Evolutionary conservation across 92 coral and sea anemone genomes (phyloP).

Genomic region (Zoanthus gigantus): DNA sequence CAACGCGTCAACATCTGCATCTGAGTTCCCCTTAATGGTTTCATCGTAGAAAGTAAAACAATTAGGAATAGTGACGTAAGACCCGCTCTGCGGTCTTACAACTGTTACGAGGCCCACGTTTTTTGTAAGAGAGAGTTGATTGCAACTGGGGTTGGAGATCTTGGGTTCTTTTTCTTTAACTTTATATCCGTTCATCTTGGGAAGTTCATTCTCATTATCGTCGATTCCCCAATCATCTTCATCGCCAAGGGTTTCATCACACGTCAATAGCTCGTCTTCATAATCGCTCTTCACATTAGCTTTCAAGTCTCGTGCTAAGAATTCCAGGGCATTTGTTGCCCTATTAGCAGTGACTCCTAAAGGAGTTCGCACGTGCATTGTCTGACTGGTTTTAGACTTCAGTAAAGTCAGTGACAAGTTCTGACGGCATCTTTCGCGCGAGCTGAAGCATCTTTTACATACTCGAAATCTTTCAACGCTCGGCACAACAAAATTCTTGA

Average conservation of each 20-base stretch:
- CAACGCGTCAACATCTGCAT: constrained; percentile 45
- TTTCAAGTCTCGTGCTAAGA: constrained; percentile 79
- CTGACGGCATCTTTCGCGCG: constrained; percentile 90
- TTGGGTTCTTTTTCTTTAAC: constrained; percentile 47
- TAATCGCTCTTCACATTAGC: constrained; percentile 72
- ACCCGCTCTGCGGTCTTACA: constrained; percentile 69
- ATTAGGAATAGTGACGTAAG: constrained; percentile 68
- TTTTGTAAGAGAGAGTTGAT: constrained; percentile 43
- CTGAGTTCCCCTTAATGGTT: constrained; percentile 34
- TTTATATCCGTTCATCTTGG: constrained; percentile 52
- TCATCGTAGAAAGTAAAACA: constrained; percentile 84
- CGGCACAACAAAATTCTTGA: constrained; percentile 84
- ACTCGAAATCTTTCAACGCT: constrained; percentile 86
- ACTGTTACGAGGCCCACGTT: constrained; percentile 80
- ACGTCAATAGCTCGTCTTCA: constrained; percentile 73
- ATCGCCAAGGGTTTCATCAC: constrained; percentile 86
- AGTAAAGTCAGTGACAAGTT: constrained; percentile 88
- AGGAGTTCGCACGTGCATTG: constrained; percentile 87
- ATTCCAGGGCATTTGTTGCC: constrained; percentile 82
- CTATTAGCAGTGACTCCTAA: constrained; percentile 90
- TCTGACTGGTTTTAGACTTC: constrained; percentile 85
- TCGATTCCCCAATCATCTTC: constrained; percentile 81
- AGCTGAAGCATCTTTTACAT: constrained; percentile 92
- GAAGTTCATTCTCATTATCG: constrained; percentile 64
- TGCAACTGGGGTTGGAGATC: constrained; percentile 2